These are phyloP conservation scores for Lophotis ruficrista DNA, from an alignment of 2,113 vertebrate species.

Conservation along the genomic window DNA sequence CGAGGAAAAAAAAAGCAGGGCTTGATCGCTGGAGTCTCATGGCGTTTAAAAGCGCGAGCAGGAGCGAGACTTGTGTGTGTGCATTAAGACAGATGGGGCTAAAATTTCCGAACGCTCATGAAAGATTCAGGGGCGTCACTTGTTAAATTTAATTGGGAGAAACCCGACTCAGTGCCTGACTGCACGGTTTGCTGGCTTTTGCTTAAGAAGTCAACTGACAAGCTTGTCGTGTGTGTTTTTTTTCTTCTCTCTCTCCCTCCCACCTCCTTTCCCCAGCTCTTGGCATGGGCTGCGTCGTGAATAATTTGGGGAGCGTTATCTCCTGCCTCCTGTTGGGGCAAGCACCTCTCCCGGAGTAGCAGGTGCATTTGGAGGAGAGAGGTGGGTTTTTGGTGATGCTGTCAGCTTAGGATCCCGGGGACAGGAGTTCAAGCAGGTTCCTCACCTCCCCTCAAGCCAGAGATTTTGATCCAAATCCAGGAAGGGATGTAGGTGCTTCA, in stretches of 20 bases:
- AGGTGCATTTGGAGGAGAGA: neutral
- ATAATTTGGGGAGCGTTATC: constrained; percentile 7
- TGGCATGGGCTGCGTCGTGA: neutral
- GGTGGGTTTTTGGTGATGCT: neutral
- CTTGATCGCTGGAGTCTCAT: neutral
- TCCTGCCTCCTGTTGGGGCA: neutral
- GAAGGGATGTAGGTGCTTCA: neutral
- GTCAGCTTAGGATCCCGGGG: neutral
- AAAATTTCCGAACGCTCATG: constrained; percentile 68
- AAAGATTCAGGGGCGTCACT: constrained; percentile 77
- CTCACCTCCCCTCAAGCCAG: neutral
- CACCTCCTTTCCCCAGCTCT: neutral
- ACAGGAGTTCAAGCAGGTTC: neutral
- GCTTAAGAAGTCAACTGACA: constrained; percentile 74
- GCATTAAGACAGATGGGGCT: constrained; percentile 55
- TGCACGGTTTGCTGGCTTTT: constrained; percentile 62
- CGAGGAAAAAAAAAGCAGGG: neutral
- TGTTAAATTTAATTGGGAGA: constrained; percentile 82
- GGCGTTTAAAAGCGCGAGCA: neutral
- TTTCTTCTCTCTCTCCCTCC: neutral
- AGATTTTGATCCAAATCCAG: neutral
- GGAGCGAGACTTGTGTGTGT: neutral
- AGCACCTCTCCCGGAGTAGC: fast-evolving
- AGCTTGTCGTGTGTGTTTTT: constrained; percentile 26
- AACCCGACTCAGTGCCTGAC: constrained; percentile 54